phyloP scores from a whole-genome alignment of 64 coral and sea anemone genomes.

The Montipora sp. region DNA sequence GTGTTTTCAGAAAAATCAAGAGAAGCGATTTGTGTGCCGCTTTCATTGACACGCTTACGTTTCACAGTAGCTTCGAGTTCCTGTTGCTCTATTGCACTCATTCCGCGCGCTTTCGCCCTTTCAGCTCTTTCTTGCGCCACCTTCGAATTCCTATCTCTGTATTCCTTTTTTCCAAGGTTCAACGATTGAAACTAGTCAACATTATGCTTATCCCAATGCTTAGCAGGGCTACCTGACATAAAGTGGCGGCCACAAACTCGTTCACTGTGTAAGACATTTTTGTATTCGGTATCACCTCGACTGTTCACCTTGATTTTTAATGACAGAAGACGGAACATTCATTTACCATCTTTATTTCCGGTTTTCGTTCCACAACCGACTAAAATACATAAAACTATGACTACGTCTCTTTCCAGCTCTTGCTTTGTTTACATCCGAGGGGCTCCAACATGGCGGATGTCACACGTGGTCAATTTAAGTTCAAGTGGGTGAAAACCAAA shows the following conservation, averaged over 20 bases:
- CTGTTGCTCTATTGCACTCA: neutral
- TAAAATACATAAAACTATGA: no score
- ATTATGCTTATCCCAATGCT: conserved; percentile 50
- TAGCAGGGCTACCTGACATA: conserved; percentile 22
- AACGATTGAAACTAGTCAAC: conserved; percentile 37
- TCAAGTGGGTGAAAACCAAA: no score
- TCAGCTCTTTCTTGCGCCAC: neutral
- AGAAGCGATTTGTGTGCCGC: neutral
- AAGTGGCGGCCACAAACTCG: conserved; percentile 61
- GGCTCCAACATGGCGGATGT: no score
- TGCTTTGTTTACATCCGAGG: no score
- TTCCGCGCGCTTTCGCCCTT: neutral
- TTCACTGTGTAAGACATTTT: conserved; percentile 46
- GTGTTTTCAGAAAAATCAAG: neutral
- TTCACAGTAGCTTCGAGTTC: neutral
- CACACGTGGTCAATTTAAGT: no score
- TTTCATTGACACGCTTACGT: conserved; percentile 2
- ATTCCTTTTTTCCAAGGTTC: conserved; percentile 40
- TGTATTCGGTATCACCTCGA: conserved; percentile 12
- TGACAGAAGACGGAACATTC: neutral
- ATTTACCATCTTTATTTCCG: neutral
- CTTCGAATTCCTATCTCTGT: neutral
- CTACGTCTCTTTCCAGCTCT: no score
- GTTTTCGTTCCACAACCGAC: no score
- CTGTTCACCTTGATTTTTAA: conserved; percentile 40